Evolutionary conservation across 2,113 vertebrate genomes (phyloP).

Genomic region (Excalfactoria chinensis): DNA sequence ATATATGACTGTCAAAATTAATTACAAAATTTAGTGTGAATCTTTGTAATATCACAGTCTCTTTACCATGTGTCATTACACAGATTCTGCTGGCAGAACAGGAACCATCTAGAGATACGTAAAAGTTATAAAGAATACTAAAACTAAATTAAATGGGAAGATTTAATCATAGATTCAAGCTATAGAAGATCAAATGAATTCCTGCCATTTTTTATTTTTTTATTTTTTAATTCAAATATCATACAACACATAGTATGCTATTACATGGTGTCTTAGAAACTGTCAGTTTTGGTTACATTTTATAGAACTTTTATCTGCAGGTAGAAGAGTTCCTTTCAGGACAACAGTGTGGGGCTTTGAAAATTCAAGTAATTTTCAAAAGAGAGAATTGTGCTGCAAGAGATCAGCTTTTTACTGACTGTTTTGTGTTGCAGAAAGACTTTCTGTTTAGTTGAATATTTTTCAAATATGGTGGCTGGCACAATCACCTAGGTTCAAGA

Average conservation of each 20-base stretch:
- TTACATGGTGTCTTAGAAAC: not conserved
- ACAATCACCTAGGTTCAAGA: not conserved
- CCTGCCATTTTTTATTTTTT: not conserved
- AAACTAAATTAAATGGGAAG: not conserved
- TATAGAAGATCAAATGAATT: not conserved
- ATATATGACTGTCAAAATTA: not conserved
- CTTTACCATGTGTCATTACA: fast-evolving
- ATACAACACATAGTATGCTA: not conserved
- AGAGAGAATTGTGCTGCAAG: not conserved
- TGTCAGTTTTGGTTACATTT: not conserved
- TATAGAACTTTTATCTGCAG: not conserved
- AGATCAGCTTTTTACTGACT: not conserved
- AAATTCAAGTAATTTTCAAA: not conserved
- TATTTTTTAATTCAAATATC: not conserved
- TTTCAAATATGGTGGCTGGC: not conserved
- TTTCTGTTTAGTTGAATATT: not conserved
- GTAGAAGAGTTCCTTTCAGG: not conserved
- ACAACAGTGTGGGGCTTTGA: not conserved
- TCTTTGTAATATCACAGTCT: not conserved
- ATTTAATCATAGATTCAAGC: not conserved
- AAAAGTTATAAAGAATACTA: not conserved
- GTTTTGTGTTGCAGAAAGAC: not conserved
- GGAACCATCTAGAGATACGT: not conserved
- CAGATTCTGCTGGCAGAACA: not conserved
- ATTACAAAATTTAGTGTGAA: not conserved